Percentiles rank a stretch among this genome's conserved stretches.
Evolutionary conservation across 2,113 vertebrate genomes (phyloP).

Genomic region (Phylloscopus trochiloides): DNA sequence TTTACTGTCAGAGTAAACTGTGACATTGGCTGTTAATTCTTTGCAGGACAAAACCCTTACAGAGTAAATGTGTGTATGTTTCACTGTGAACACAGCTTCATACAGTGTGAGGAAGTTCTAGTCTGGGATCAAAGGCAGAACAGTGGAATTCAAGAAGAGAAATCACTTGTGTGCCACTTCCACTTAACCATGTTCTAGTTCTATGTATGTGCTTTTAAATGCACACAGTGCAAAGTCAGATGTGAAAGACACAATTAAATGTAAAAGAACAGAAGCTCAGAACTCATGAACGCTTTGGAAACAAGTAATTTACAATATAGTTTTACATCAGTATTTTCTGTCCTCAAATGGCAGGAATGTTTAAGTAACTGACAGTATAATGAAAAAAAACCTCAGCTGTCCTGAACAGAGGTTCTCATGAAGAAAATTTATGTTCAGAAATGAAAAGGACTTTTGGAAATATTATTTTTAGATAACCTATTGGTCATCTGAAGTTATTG

Average conservation of each 20-base stretch:
- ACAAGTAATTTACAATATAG: background rate
- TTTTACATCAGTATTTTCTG: background rate
- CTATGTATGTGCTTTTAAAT: background rate
- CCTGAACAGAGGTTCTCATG: background rate
- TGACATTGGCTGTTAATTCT: background rate
- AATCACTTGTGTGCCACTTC: background rate
- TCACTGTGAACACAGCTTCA: background rate
- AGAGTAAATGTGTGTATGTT: background rate
- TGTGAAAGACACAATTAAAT: background rate
- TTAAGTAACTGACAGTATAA: background rate
- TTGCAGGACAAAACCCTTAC: background rate
- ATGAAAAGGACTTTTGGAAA: background rate
- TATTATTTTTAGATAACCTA: background rate
- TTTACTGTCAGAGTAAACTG: background rate
- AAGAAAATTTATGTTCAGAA: background rate
- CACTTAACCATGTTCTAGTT: background rate
- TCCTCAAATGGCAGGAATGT: background rate
- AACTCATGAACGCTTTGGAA: background rate
- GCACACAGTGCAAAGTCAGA: background rate
- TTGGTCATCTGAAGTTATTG: background rate
- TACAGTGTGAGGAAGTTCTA: fast-evolving
- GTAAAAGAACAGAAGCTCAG: background rate
- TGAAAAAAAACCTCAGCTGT: background rate
- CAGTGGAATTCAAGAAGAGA: background rate
- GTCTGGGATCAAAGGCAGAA: background rate